A percentile compares a stretch with the other conserved stretches of the same genome.
These are phyloP conservation scores for Lutjanus argentimaculatus DNA, from an alignment of 2,797 vertebrate genomes.

Conservation along the genomic window DNA sequence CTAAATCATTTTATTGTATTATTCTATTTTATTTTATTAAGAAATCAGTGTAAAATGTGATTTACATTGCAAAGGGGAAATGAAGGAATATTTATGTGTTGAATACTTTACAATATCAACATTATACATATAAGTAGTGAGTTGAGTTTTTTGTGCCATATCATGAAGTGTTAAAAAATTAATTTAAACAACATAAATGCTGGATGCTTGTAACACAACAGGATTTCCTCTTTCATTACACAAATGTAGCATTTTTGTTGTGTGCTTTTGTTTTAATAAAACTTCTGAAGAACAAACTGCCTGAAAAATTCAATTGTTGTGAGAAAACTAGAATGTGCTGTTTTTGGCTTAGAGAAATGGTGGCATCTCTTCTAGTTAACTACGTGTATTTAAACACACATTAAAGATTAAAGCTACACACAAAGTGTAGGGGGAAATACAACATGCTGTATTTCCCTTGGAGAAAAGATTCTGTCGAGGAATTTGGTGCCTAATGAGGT, in stretches of 20 bases:
- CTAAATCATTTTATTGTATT: constrained; percentile 2
- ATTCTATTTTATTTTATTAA: not conserved
- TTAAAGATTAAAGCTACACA: not conserved
- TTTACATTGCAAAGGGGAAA: constrained; percentile 5
- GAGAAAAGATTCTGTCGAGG: not conserved
- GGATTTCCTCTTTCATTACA: not conserved
- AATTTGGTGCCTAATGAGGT: not conserved
- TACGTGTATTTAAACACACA: not conserved
- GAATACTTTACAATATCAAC: not conserved
- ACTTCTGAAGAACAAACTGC: not conserved
- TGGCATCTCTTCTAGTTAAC: not conserved
- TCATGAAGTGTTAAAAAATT: not conserved
- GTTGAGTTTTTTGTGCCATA: not conserved
- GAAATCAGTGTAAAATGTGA: constrained; percentile 9
- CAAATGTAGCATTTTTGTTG: not conserved
- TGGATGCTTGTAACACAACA: not conserved
- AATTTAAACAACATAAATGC: not conserved
- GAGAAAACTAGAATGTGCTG: not conserved
- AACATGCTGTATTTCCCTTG: not conserved
- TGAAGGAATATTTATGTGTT: not conserved
- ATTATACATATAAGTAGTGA: not conserved
- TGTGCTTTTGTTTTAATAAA: constrained; percentile 35
- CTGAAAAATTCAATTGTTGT: not conserved
- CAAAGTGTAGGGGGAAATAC: not conserved
- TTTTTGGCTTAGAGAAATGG: not conserved